These are phyloP conservation scores for Drosophila fungiperda DNA, from an alignment of 2,888 invertebrate genomes.

Conservation along the genomic window DNA sequence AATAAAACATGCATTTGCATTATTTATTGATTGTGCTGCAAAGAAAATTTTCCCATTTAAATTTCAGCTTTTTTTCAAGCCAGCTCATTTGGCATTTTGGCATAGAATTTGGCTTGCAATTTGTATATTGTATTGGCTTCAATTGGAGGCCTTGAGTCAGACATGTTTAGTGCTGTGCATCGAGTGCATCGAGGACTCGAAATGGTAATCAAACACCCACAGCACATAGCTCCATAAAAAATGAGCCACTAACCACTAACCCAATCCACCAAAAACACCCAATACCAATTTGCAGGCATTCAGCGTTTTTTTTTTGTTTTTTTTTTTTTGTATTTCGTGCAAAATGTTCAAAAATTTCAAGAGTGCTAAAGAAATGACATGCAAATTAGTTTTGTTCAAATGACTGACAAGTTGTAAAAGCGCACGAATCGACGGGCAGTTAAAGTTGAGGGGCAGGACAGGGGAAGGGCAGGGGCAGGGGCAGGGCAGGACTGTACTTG, in stretches of 20 bases:
- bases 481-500: neutral
- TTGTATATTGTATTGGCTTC: constrained; percentile 1
- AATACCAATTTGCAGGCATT: constrained; percentile 15
- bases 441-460: neutral
- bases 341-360: constrained; percentile 66
- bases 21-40: neutral
- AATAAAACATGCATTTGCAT: neutral
- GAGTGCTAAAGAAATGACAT: constrained; percentile 82
- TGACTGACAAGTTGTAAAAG: constrained; percentile 80
- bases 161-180: constrained; percentile 25
- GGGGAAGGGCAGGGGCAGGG: neutral
- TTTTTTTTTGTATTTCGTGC: constrained; percentile 61
- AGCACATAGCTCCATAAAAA: neutral
- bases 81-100: neutral
- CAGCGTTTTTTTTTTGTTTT: constrained; percentile 4
- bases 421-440: constrained; percentile 21
- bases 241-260: neutral
- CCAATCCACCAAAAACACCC: neutral
- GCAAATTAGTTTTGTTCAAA: constrained; percentile 82
- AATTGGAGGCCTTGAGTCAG: constrained; percentile 19
- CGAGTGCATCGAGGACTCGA: neutral
- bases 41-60: neutral
- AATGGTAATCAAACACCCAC: constrained; percentile 16
- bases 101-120: neutral
- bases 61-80: neutral